Conservation (phyloP, 2,113 vertebrate genomes). For the Eudyptes chrysolophus region DNA sequence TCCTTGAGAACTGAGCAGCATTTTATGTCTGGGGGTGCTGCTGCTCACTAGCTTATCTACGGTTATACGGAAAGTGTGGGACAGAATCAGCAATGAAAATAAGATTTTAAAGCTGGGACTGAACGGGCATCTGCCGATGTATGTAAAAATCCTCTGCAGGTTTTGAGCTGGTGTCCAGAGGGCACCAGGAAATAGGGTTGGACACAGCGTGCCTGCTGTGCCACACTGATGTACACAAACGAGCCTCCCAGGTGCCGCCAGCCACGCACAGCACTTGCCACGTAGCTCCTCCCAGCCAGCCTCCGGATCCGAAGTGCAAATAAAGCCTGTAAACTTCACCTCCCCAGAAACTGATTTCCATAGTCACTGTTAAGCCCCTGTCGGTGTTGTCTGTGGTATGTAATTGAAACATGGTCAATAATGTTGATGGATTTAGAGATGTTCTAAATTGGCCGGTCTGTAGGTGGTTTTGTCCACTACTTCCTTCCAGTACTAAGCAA, state of each 20-base stretch:
- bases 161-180: neutral
- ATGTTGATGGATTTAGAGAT: constrained; percentile 11
- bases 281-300: neutral
- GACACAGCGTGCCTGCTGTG: neutral
- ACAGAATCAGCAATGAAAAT: neutral
- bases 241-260: neutral
- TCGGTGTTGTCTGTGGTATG: neutral
- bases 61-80: neutral
- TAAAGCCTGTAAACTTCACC: neutral
- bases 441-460: neutral
- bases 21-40: neutral
- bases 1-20: neutral
- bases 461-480: constrained; percentile 45
- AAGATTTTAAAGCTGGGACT: neutral
- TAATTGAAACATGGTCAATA: neutral
- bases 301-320: neutral
- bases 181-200: neutral
- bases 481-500: constrained; percentile 9
- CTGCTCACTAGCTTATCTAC: neutral
- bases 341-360: neutral
- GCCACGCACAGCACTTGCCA: accelerated
- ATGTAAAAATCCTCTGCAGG: neutral
- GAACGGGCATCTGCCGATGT: neutral
- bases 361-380: neutral
- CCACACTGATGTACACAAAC: neutral